phyloP scores from a whole-genome alignment of 2,113 vertebrate genomes.

The Zosterops japonicus region DNA sequence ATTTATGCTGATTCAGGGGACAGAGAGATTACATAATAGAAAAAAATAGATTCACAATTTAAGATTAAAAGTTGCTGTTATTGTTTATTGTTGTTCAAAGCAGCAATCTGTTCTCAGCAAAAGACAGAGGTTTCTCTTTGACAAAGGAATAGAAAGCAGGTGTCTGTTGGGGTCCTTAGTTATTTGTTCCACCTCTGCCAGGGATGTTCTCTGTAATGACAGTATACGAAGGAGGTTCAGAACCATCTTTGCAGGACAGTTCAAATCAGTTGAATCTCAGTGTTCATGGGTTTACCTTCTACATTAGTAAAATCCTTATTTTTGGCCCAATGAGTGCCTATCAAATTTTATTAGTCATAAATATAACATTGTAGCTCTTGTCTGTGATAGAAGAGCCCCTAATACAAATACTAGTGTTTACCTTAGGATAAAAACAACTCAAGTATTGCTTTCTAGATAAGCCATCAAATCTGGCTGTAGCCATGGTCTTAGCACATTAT shows the following conservation, averaged over 20 bases:
- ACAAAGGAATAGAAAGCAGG: background rate
- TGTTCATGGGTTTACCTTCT: background rate
- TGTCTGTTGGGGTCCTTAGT: background rate
- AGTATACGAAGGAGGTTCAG: background rate
- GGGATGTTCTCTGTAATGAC: accelerated
- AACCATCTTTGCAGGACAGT: background rate
- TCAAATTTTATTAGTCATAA: background rate
- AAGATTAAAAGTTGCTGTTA: background rate
- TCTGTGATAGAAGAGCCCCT: background rate
- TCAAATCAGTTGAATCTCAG: background rate
- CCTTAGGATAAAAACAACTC: background rate
- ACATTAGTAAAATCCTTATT: background rate
- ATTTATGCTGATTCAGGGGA: background rate
- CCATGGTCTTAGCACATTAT: background rate
- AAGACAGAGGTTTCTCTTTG: background rate
- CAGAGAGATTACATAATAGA: background rate
- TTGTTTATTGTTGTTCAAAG: background rate
- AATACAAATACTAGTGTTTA: background rate
- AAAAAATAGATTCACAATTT: background rate
- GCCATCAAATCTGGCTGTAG: background rate
- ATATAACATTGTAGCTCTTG: background rate
- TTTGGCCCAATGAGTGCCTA: background rate
- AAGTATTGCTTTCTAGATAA: background rate
- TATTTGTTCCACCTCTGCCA: background rate
- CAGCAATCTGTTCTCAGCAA: background rate